Conservation (phyloP, 1,140 invertebrate genomes). For the Tribolium castaneum region DNA sequence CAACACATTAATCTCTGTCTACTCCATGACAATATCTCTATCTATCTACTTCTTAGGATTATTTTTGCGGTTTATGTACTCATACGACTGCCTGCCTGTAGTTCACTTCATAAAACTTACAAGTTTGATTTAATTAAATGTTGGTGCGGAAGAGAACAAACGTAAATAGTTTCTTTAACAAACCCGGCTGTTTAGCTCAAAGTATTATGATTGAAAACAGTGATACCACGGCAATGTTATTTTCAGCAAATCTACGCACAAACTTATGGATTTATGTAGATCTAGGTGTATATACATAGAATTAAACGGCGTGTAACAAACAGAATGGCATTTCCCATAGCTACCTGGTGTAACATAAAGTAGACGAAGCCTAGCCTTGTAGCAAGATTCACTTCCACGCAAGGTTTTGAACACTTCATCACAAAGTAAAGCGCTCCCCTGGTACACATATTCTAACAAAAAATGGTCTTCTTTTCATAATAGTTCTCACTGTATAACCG, state of each 20-base stretch:
- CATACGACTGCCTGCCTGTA: too few relatives aligned
- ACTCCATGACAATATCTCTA: too few relatives aligned
- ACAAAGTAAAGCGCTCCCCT: constrained; percentile 19
- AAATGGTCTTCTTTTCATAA: constrained; percentile 34
- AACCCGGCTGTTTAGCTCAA: too few relatives aligned
- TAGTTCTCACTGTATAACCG: not conserved
- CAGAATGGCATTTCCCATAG: constrained; percentile 10
- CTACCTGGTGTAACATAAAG: constrained; percentile 39
- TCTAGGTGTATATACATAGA: constrained; percentile 31
- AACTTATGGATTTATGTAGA: constrained; percentile 42
- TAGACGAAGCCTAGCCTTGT: not conserved
- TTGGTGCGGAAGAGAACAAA: too few relatives aligned
- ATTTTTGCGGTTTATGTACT: too few relatives aligned
- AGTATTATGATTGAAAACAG: too few relatives aligned
- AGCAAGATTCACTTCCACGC: constrained; percentile 10
- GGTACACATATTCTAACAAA: constrained; percentile 30
- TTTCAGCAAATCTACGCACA: not conserved
- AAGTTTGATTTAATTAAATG: too few relatives aligned
- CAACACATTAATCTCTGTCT: too few relatives aligned
- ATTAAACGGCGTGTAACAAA: constrained; percentile 48
- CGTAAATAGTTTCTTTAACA: too few relatives aligned
- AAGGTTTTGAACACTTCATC: constrained; percentile 30
- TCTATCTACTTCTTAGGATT: too few relatives aligned
- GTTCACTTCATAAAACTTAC: too few relatives aligned
- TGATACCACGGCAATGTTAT: not conserved